Evolutionary conservation across 2,888 invertebrate species (phyloP), one percentile per base, ranked within the genome.

Genomic region (Drosophila flavopinicola): DNA sequence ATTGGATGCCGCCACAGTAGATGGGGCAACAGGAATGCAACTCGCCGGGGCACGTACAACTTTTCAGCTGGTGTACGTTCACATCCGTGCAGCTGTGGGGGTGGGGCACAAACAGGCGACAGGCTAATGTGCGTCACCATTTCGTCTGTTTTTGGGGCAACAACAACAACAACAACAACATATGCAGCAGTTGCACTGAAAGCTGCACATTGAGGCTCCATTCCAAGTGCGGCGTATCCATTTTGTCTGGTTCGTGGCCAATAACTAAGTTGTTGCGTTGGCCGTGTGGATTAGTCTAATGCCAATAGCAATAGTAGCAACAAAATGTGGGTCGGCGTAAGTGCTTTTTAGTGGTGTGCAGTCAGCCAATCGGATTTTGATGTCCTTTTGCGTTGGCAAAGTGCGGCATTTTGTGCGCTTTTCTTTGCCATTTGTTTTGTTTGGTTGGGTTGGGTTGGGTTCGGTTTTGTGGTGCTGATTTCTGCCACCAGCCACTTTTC

Each of bases 301-400:
- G 82, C 72, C 79, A 77, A 82, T 82, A 78, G n/a, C n/a, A n/a
- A n/a, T n/a, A 71, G 75, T 72, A 45, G 69, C 74, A 64, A 61
- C 73, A 65, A 75, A 64, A 20, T 41, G 37, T 35, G 48, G 41
- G 37, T 42, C 49, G 30, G 30, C 61, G 59, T 71, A 75, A 71
- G 77, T 77, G 74, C 71, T 61, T 71, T 75, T 66, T 59, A 66
- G 68, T 69, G 77, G 68, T 68, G 66, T 69, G 66, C 60, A 66
- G 58, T 56, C 74, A 76, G 58, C 58, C 74, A 76, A 71, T 79
- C 63, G 65, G 75, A 77, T 67, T 66, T 66, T 57, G 66, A 69
- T 83, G 71, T 60, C 70, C 68, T 76, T 76, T 65, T 57, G 59
- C 52, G 47, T 47, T 47, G 53, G 38, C 42, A 67, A 65, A 65